Evolutionary conservation across 2,113 vertebrate genomes (phyloP), one percentile per base, ranked within the genome.

Genomic region (Rhinopomastus cyanomelas): DNA sequence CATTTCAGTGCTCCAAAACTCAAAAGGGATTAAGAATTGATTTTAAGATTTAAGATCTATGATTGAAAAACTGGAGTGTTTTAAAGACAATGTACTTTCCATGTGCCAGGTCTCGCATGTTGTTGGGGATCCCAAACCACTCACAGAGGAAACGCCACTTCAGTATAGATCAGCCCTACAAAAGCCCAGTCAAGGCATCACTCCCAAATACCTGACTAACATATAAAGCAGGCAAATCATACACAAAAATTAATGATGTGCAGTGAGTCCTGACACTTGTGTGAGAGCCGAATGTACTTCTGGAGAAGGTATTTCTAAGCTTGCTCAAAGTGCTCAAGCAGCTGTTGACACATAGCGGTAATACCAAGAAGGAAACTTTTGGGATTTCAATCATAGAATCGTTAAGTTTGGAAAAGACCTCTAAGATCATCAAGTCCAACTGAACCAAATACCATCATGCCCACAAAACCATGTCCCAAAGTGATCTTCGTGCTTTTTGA

Each of bases 321-420:
- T 80, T 48, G 59, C 22, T 87, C 75, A 26, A 95, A 91, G 76
- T 48, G 87, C 42, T 80, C 56, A 82, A 82, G 67, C 59, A 85
- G 64, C 46, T 89, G 68, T 85, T 88, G 79, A 85, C 68, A 92
- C 55, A 61, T 0, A 82, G 72, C 48, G 37, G 56, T 62, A 80
- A 82, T 62, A 61, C 75, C 69, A 72, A 80, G 79, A 82, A 80
- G 36, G 25, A 83, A 79, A 76, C 36, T 87, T 88, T 20, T 57
- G 36, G 44, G 74, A n/a, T n/a, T n/a, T n/a, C n/a, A n/a, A n/a
- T n/a, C n/a, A n/a, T n/a, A n/a, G n/a, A n/a, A n/a, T n/a, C n/a
- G n/a, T n/a, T n/a, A n/a, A n/a, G n/a, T n/a, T n/a, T n/a, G n/a
- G n/a, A n/a, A n/a, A n/a, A n/a, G n/a, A n/a, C n/a, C n/a, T n/a